Evolutionary conservation across 2,113 vertebrate genomes (phyloP).

Genomic region (Sylvia atricapilla): DNA sequence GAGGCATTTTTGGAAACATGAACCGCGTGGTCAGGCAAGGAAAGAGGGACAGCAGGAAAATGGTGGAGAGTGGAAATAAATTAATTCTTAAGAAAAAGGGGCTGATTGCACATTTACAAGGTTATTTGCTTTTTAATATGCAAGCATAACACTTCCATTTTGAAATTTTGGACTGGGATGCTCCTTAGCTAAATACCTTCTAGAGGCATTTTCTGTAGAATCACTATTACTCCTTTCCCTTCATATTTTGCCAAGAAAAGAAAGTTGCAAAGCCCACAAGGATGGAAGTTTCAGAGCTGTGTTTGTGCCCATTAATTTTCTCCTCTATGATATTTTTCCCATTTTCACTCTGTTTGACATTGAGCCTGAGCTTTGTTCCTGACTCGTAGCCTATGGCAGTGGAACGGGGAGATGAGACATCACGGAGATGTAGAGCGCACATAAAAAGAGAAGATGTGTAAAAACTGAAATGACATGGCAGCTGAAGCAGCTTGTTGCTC

Average conservation of each 20-base stretch:
- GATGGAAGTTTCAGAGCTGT: conserved; percentile 19
- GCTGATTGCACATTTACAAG: rapidly evolving
- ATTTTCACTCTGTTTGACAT: conserved; percentile 62
- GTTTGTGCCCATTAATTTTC: conserved; percentile 59
- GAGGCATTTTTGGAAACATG: neutral
- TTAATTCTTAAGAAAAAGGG: neutral
- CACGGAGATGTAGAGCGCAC: conserved; percentile 49
- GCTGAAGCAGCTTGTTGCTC: conserved; percentile 76
- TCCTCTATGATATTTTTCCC: conserved; percentile 47
- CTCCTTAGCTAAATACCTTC: neutral
- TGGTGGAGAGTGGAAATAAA: neutral
- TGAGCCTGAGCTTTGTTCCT: conserved; percentile 54
- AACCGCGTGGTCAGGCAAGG: neutral
- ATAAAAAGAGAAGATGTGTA: conserved; percentile 69
- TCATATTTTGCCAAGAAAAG: neutral
- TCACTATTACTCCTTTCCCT: neutral
- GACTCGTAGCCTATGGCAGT: conserved; percentile 74
- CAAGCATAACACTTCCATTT: neutral
- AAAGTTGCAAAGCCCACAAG: conserved; percentile 32
- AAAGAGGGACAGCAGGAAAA: neutral
- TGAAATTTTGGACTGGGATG: neutral
- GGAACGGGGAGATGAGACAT: conserved; percentile 58
- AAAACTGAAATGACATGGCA: conserved; percentile 76
- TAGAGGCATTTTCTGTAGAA: neutral
- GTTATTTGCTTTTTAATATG: neutral